Conservation (phyloP, 1,140 invertebrate genomes). For the Aphidius ervi region DNA sequence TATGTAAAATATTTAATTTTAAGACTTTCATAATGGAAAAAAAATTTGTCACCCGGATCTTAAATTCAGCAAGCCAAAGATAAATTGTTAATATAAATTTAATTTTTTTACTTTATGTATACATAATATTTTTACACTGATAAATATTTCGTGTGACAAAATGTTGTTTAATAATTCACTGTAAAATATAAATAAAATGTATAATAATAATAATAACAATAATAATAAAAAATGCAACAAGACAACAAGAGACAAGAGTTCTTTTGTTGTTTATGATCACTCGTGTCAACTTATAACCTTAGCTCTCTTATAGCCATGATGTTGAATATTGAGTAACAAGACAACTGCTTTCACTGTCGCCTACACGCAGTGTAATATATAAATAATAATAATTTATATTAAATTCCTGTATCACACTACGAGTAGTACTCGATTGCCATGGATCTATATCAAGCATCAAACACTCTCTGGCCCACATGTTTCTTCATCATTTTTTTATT, state of each 20-base stretch:
- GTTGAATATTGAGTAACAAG: conserved; percentile 38
- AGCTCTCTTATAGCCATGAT: conserved; percentile 30
- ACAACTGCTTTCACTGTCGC: conserved; percentile 41
- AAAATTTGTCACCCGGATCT: too few relatives aligned
- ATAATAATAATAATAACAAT: background rate
- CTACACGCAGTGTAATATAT: conserved; percentile 27
- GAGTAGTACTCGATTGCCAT: conserved; percentile 3
- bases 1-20: too few relatives aligned
- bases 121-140: too few relatives aligned
- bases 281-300: background rate
- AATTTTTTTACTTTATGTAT: background rate
- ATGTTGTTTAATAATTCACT: too few relatives aligned
- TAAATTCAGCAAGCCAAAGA: too few relatives aligned
- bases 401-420: conserved; percentile 31
- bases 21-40: too few relatives aligned
- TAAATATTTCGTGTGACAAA: too few relatives aligned
- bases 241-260: too few relatives aligned
- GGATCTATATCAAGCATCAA: too few relatives aligned
- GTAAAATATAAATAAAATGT: too few relatives aligned
- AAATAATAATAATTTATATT: conserved; percentile 15
- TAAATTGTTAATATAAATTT: background rate
- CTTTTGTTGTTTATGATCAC: background rate
- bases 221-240: background rate
- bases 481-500: background rate
- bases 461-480: background rate